Evolutionary conservation across 1,140 invertebrate species (phyloP), one percentile per base, ranked within the genome.

Genomic region (Sarcophaga peregrina): DNA sequence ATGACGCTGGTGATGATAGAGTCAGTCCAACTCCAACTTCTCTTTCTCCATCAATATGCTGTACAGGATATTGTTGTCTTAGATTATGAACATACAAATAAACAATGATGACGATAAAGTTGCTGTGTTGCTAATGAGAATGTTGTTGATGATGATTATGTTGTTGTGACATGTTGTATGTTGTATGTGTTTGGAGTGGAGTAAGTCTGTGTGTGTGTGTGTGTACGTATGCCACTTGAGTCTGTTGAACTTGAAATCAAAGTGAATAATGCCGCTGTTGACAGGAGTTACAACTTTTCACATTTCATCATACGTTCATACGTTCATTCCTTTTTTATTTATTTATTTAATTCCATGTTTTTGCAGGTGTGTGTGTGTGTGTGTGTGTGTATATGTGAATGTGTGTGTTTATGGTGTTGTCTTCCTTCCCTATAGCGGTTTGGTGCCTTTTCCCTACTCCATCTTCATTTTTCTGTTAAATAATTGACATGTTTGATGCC

Each of bases 361-460:
- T 81, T 83, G 81, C 76, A 80, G 83, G 58, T 82, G 45, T 82
- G 5, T 82, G 25, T 85, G 82, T 85, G 37, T 82, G 17, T 84
- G 46, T 81, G 46, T 47, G 11, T 9, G 46, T 78, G 37, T 50
- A 78, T 47, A 2, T 9, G 46, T 78, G 37, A n/a, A 78, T 47
- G 11, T 9, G 46, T 78, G 37, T 50, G 25, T 78, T 37, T 37
- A 37, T 37, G 25, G 25, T 37, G 25, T 37, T 37, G 25, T 37
- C 25, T 37, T 37, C 25, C 25, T 37, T 37, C 25, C 25, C 25
- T 37, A 37, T 37, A 37, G 25, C 25, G 25, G 25, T 37, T 37
- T 37, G 25, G 25, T 37, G 25, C 25, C 25, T 37, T 37, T 37
- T 37, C 1, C 25, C 25, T 37, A 37, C 25, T 37, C 75, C 45